These are phyloP conservation scores for Trematocara marginatum DNA, from an alignment of 2,113 vertebrate species.

Conservation along the genomic window DNA sequence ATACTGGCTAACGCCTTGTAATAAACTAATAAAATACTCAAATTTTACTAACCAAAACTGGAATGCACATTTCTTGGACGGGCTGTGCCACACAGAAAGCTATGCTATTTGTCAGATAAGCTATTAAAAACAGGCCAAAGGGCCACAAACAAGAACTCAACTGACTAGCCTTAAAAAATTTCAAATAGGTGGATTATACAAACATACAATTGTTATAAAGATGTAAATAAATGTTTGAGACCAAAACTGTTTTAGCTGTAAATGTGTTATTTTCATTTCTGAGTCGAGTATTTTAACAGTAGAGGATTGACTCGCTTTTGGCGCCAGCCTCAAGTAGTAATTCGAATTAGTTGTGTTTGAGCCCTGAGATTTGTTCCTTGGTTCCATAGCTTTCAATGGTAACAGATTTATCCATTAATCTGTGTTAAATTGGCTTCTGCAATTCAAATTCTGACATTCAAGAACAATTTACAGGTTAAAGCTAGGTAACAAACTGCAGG, in stretches of 20 bases:
- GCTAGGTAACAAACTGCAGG: neutral
- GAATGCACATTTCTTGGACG: neutral
- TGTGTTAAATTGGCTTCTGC: neutral
- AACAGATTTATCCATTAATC: neutral
- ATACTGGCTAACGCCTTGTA: neutral
- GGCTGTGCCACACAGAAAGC: neutral
- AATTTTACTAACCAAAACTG: neutral
- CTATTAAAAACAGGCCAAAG: neutral
- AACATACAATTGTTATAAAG: neutral
- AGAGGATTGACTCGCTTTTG: neutral
- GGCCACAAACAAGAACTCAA: neutral
- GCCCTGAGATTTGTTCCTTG: neutral
- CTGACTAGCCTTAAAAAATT: neutral
- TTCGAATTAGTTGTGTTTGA: neutral
- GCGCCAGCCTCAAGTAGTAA: neutral
- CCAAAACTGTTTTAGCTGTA: neutral
- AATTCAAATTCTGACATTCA: neutral
- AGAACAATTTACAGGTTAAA: fast-evolving
- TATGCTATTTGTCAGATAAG: neutral
- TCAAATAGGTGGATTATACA: neutral
- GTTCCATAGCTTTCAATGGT: neutral
- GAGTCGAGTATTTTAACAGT: neutral
- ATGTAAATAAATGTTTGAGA: neutral
- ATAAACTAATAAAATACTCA: neutral
- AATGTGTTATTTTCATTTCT: neutral